Conservation (phyloP, 2,113 vertebrate genomes). For the Pterocles orientalis region DNA sequence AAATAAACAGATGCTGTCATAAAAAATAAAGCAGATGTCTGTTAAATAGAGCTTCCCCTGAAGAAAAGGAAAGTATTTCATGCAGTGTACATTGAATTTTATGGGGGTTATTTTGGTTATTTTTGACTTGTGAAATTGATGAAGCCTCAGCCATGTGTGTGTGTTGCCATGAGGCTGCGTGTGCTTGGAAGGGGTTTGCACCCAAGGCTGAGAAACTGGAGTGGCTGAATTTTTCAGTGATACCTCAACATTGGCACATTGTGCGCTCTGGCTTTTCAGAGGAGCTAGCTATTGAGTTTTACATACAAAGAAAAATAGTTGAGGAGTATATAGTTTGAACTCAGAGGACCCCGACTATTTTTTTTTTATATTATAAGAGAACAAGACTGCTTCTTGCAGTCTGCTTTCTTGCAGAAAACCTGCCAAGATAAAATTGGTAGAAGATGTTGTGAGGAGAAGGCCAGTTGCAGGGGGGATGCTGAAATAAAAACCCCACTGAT, state of each 20-base stretch:
- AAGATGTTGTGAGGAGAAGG: not conserved
- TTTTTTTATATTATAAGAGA: not conserved
- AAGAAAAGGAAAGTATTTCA: not conserved
- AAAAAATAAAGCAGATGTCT: not conserved
- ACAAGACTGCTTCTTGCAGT: not conserved
- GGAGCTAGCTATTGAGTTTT: not conserved
- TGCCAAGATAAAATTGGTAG: slow-evolving; percentile 19
- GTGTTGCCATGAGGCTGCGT: accelerated
- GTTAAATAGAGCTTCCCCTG: not conserved
- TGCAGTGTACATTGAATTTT: not conserved
- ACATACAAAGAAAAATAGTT: not conserved
- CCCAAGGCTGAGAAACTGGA: accelerated
- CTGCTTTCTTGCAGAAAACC: not conserved
- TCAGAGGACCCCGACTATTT: not conserved
- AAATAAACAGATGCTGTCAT: not conserved
- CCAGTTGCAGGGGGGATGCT: not conserved
- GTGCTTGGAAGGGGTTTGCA: not conserved
- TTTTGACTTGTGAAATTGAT: not conserved
- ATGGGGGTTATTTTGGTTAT: not conserved
- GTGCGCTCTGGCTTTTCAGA: not conserved
- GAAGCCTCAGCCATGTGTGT: not conserved
- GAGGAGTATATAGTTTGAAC: not conserved
- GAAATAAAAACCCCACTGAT: not conserved
- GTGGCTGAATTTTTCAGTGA: not conserved
- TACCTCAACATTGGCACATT: accelerated